A percentile compares a stretch with the other conserved stretches of the same genome.
phyloP scores from a whole-genome alignment of 2,113 vertebrate genomes.

The Dipodomys merriami region DNA sequence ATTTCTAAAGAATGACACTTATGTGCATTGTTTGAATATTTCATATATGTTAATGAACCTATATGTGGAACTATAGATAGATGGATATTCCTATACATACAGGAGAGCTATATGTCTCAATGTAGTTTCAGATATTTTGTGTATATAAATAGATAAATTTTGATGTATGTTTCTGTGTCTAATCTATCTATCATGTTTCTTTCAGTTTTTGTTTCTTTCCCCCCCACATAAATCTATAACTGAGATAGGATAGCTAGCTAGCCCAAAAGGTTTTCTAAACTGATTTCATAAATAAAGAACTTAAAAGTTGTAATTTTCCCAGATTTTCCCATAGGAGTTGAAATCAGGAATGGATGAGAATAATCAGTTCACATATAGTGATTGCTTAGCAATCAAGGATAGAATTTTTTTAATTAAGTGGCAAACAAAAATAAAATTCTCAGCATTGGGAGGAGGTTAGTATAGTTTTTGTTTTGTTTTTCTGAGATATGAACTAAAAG shows the following conservation, averaged over 20 bases:
- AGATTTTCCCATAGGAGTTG: not conserved
- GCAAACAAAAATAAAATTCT: constrained; percentile 29
- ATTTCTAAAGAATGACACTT: not conserved
- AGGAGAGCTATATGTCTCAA: not conserved
- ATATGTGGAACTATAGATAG: not conserved
- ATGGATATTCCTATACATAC: not conserved
- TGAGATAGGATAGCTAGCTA: not conserved
- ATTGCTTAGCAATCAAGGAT: not conserved
- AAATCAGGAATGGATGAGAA: not conserved
- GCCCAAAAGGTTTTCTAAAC: not conserved
- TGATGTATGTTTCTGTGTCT: no score
- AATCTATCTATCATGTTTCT: no score
- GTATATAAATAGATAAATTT: not conserved
- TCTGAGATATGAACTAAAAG: not conserved
- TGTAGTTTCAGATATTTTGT: not conserved
- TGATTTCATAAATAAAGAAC: not conserved
- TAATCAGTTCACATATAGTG: not conserved
- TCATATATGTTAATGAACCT: not conserved
- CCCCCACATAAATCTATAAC: no score
- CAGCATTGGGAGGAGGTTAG: not conserved
- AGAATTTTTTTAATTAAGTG: not conserved
- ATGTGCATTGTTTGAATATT: not conserved
- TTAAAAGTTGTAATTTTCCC: not conserved
- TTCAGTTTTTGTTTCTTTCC: not conserved
- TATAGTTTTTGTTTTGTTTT: not conserved